Conservation (phyloP, 2,113 vertebrate genomes). For the Raja brachyura region DNA sequence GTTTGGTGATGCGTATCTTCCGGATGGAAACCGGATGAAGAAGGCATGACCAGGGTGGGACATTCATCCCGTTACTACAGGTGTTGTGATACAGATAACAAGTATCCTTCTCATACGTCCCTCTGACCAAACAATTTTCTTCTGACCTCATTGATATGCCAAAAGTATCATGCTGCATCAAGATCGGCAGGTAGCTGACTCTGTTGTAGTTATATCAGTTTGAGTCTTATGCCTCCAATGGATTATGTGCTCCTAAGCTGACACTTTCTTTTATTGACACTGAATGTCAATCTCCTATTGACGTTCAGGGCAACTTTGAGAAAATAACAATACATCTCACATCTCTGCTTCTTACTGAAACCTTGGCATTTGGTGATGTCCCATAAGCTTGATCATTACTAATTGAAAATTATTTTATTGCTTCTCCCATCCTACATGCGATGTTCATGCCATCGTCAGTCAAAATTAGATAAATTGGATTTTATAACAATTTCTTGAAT, state of each 20-base stretch:
- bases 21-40: too few species aligned
- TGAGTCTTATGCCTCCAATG: neutral
- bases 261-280: neutral
- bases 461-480: neutral
- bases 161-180: neutral
- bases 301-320: neutral
- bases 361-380: neutral
- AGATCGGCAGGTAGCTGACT: neutral
- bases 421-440: neutral
- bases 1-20: too few species aligned
- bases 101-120: too few species aligned
- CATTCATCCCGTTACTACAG: too few species aligned
- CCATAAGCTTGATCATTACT: neutral
- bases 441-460: neutral
- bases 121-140: too few species aligned
- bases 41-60: too few species aligned
- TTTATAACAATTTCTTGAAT: neutral
- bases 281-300: neutral
- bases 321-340: neutral
- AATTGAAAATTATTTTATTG: neutral
- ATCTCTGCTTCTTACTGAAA: neutral
- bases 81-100: too few species aligned
- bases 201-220: neutral
- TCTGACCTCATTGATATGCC: too few species aligned
- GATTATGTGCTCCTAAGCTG: neutral